These are phyloP conservation scores for Berghia stephanieae DNA, from an alignment of 1,140 invertebrate species.

Conservation along the genomic window DNA sequence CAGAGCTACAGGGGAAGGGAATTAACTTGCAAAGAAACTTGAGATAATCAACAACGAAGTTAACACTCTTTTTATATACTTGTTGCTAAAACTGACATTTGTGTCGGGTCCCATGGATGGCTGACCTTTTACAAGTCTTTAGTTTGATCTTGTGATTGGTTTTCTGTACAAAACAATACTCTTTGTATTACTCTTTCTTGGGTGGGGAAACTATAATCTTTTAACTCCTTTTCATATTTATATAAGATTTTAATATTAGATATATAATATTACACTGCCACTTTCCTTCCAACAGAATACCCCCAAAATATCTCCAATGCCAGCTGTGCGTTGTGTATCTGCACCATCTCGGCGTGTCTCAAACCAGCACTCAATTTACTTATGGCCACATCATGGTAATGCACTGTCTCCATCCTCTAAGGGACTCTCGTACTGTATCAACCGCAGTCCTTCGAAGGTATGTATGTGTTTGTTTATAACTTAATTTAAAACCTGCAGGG, in stretches of 20 bases:
- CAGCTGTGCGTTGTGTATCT: constrained; percentile 74
- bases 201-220: no score
- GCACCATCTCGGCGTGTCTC: constrained; percentile 79
- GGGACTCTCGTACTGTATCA: constrained; percentile 85
- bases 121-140: no score
- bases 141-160: not conserved
- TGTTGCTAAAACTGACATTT: no score
- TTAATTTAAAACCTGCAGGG: not conserved
- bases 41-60: no score
- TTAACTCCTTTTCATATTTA: no score
- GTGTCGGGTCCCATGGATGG: no score
- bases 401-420: constrained; percentile 61
- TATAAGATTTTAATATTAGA: not conserved
- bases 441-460: constrained; percentile 89
- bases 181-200: not conserved
- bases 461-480: constrained; percentile 33
- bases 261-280: not conserved
- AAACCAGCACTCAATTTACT: constrained; percentile 74
- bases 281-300: constrained; percentile 59
- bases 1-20: no score
- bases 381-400: constrained; percentile 71
- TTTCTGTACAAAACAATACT: not conserved
- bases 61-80: no score
- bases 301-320: constrained; percentile 80
- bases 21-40: no score